Percentiles rank a stretch among this genome's conserved stretches.
Evolutionary conservation across 2,888 invertebrate species (phyloP).

Genomic region (Oscheius sp.): DNA sequence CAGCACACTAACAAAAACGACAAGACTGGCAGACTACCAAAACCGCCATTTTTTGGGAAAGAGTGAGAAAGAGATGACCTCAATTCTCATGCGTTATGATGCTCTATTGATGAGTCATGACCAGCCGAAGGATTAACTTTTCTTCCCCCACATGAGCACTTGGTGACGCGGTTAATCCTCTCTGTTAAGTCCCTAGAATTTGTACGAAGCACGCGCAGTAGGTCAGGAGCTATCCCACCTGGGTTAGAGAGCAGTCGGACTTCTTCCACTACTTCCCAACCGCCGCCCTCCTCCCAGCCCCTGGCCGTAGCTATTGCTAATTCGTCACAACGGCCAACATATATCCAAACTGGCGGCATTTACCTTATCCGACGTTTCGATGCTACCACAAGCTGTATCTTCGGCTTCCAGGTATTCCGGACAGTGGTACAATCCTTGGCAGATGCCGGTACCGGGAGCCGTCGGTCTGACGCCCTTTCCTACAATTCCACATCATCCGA

Average conservation of each 20-base stretch:
- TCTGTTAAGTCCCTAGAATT: slow-evolving; percentile 23
- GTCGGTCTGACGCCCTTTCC: slow-evolving; percentile 58
- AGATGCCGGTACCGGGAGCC: slow-evolving; percentile 57
- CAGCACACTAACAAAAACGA: background rate
- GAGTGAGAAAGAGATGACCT: too few relatives aligned
- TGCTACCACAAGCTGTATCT: slow-evolving; percentile 8
- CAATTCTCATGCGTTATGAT: background rate
- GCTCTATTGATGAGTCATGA: slow-evolving; percentile 2
- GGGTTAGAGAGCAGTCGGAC: slow-evolving; percentile 8
- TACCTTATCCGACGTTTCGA: background rate
- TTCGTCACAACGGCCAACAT: slow-evolving; percentile 7
- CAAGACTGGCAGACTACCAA: too few relatives aligned
- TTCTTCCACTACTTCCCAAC: slow-evolving; percentile 4
- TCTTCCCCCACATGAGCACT: slow-evolving; percentile 32
- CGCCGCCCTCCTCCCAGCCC: background rate
- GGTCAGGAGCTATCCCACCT: background rate
- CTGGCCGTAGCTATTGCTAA: slow-evolving; percentile 13
- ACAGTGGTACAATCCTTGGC: slow-evolving; percentile 62
- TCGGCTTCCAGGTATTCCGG: slow-evolving; percentile 48
- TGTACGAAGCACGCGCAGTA: slow-evolving; percentile 19
- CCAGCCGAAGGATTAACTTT: slow-evolving; percentile 24
- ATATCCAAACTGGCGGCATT: background rate
- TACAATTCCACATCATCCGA: slow-evolving; percentile 37
- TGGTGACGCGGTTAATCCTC: slow-evolving; percentile 31
- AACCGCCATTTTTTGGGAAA: too few relatives aligned